Evolutionary conservation across 1,140 invertebrate species (phyloP).

Genomic region (Panagrolaimus sp.): DNA sequence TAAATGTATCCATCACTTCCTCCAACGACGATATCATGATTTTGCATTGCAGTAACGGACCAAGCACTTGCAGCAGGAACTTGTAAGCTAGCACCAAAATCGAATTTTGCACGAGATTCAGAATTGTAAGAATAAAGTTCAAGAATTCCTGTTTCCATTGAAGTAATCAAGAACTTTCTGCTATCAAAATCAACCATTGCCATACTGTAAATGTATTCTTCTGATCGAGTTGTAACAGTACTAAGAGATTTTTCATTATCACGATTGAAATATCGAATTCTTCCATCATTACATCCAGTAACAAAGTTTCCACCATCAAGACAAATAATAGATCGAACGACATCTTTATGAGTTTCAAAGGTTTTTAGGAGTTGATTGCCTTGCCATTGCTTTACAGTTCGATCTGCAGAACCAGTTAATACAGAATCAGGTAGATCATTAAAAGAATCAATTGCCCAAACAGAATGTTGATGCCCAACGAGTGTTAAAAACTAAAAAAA

Average conservation of each 20-base stretch:
- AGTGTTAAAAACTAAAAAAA: constrained; percentile 26
- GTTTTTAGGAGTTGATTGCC: constrained; percentile 60
- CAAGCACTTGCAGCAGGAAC: constrained; percentile 78
- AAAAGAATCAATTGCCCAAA: constrained; percentile 80
- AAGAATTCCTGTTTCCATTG: constrained; percentile 78
- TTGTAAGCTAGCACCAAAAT: constrained; percentile 70
- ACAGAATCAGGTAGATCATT: constrained; percentile 41
- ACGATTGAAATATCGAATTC: constrained; percentile 73
- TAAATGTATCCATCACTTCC: constrained; percentile 74
- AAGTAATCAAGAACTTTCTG: constrained; percentile 66
- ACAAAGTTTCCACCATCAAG: constrained; percentile 70
- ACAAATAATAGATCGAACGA: constrained; percentile 73
- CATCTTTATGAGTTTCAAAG: constrained; percentile 71
- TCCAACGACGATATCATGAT: constrained; percentile 84
- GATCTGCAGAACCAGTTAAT: constrained; percentile 73
- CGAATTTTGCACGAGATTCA: constrained; percentile 49
- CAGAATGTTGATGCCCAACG: constrained; percentile 71
- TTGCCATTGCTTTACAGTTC: constrained; percentile 77
- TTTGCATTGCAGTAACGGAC: constrained; percentile 72
- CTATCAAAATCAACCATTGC: constrained; percentile 44
- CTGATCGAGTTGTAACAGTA: constrained; percentile 73
- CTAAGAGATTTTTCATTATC: constrained; percentile 67
- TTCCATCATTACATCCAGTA: constrained; percentile 83
- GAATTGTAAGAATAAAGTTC: constrained; percentile 68
- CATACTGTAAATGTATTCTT: constrained; percentile 66